Evolutionary conservation across 1,140 invertebrate species (phyloP).

Genomic region (Tetranychus urticae): DNA sequence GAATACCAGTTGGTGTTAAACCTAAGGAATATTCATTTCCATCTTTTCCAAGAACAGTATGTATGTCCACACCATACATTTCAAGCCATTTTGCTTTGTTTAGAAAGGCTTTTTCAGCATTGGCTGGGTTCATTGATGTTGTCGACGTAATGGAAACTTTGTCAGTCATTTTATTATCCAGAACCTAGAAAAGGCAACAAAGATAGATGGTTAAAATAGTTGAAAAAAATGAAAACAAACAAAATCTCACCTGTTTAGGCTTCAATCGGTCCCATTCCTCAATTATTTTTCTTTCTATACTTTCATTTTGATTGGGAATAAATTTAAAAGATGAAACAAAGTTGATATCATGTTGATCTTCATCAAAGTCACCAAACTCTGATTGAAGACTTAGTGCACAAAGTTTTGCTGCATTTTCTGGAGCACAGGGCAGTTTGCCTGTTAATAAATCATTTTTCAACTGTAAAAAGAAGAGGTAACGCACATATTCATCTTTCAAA

Average conservation of each 20-base stretch:
- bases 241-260: conserved; percentile 22
- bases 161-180: not conserved
- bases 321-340: conserved; percentile 95
- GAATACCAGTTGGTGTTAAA: conserved; percentile 84
- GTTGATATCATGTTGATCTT: conserved; percentile 55
- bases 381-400: conserved; percentile 86
- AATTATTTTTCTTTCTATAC: conserved; percentile 61
- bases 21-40: conserved; percentile 89
- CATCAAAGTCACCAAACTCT: conserved; percentile 90
- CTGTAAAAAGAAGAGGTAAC: conserved; percentile 33
- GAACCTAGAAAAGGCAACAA: not conserved
- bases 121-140: conserved; percentile 24
- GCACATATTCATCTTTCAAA: conserved; percentile 68
- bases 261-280: conserved; percentile 59
- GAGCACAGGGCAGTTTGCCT: conserved; percentile 59
- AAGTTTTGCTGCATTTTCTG: conserved; percentile 68
- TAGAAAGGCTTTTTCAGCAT: conserved; percentile 44
- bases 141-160: conserved; percentile 1
- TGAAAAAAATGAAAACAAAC: not conserved
- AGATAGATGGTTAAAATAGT: not conserved
- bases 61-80: conserved; percentile 58
- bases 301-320: conserved; percentile 69
- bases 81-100: conserved; percentile 58
- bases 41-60: conserved; percentile 64
- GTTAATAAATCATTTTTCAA: conserved; percentile 81